Evolutionary conservation across 2,797 vertebrate genomes (phyloP).

Genomic region (Tapirus indicus): DNA sequence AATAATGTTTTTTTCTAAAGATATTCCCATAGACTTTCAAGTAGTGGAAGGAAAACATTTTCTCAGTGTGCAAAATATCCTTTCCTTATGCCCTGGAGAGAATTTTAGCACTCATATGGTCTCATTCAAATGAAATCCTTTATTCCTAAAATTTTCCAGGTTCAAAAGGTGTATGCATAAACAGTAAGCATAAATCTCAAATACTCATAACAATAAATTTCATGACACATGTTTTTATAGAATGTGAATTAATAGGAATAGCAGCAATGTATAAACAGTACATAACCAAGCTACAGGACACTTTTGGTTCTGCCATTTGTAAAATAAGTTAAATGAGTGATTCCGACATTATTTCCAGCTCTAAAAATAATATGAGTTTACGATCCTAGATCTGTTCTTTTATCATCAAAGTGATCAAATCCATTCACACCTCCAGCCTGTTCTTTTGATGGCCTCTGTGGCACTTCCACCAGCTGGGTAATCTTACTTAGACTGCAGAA

Average conservation of each 20-base stretch:
- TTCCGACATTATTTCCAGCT: not conserved
- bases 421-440: not conserved
- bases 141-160: not conserved
- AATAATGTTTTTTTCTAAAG: not conserved
- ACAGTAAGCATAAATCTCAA: conserved; percentile 20
- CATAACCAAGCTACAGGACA: not conserved
- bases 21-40: not conserved
- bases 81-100: not conserved
- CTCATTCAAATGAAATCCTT: conserved; percentile 46
- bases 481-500: not conserved
- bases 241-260: not conserved
- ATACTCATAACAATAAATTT: conserved; percentile 46
- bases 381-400: not conserved
- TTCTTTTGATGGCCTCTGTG: not conserved
- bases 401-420: not conserved
- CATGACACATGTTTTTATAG: not conserved
- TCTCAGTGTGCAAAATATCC: not conserved
- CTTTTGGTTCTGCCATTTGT: not conserved
- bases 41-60: conserved; percentile 22
- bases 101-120: not conserved
- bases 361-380: not conserved
- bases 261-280: conserved; percentile 23
- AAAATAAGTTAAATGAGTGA: conserved; percentile 30
- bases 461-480: not conserved
- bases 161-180: not conserved